A percentile compares a stretch with the other conserved stretches of the same genome.
Conservation (phyloP, 2,888 invertebrate genomes). For the Blera fallax region DNA sequence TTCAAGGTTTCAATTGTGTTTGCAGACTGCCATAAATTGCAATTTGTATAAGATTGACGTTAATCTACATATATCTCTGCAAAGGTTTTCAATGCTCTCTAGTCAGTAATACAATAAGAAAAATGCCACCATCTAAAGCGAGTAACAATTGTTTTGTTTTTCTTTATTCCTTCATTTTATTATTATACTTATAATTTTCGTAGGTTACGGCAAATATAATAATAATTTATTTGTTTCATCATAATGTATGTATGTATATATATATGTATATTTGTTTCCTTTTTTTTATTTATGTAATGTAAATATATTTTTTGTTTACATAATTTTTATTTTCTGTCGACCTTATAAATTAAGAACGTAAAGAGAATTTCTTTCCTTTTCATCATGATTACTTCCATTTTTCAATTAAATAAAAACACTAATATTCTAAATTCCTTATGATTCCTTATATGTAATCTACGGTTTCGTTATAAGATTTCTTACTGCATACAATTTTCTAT, state of each 20-base stretch:
- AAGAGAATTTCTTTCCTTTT: background rate
- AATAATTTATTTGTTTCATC: conserved; percentile 47
- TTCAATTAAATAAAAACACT: conserved; percentile 41
- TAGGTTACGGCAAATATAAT: conserved; percentile 61
- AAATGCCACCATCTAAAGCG: conserved; percentile 29
- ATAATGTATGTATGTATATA: conserved; percentile 37
- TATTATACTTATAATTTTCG: conserved; percentile 55
- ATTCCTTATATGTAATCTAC: conserved; percentile 26
- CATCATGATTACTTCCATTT: background rate
- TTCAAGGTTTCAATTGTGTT: no score
- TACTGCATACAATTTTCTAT: background rate
- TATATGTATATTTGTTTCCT: conserved; percentile 26
- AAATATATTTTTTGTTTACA: conserved; percentile 38
- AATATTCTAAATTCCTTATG: conserved; percentile 2
- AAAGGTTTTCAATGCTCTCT: no score
- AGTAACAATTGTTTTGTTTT: conserved; percentile 59
- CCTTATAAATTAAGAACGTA: conserved; percentile 30
- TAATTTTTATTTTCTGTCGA: conserved; percentile 14
- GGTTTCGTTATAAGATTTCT: conserved; percentile 13
- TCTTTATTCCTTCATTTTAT: conserved; percentile 63
- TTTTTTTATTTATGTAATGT: conserved; percentile 26
- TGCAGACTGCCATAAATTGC: no score
- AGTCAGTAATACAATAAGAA: background rate
- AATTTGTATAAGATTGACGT: no score
- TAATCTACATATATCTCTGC: no score